Evolutionary conservation across 2,113 vertebrate species (phyloP).

Genomic region (Elgaria multicarinata): DNA sequence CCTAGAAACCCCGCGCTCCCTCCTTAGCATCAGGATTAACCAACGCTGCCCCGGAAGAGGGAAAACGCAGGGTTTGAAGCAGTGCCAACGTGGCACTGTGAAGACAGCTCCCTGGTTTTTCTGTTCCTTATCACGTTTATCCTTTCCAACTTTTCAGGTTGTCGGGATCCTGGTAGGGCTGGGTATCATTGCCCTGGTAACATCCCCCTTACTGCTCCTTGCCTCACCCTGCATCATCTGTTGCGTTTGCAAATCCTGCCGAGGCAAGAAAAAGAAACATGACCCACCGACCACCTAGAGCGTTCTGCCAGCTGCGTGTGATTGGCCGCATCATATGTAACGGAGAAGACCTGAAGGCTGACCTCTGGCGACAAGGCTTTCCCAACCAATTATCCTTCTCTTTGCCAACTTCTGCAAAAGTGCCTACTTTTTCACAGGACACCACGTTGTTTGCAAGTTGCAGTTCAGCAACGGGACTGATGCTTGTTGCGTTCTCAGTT

Average conservation of each 20-base stretch:
- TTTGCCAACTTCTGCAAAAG: constrained; percentile 76
- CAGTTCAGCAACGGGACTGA: constrained; percentile 6
- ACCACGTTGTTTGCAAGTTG: constrained; percentile 52
- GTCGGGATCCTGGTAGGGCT: constrained; percentile 94
- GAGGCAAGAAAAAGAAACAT: constrained; percentile 86
- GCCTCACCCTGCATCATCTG: constrained; percentile 96
- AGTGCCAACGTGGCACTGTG: too few species aligned
- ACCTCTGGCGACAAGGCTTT: constrained; percentile 58
- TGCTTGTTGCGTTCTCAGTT: constrained; percentile 10
- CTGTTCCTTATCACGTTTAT: neutral
- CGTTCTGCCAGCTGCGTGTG: constrained; percentile 9
- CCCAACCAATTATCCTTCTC: constrained; percentile 58
- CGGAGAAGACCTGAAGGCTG: constrained; percentile 62
- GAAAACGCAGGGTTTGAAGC: too few species aligned
- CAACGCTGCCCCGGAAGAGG: too few species aligned
- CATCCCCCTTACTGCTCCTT: constrained; percentile 92
- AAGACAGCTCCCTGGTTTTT: too few species aligned
- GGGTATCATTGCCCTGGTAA: constrained; percentile 91
- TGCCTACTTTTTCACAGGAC: constrained; percentile 77
- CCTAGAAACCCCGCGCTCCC: too few species aligned
- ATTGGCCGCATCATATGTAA: constrained; percentile 12
- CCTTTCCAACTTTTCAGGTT: constrained; percentile 80
- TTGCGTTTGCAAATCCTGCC: constrained; percentile 92
- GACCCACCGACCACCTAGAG: constrained; percentile 75
- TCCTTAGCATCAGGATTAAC: too few species aligned